Percentiles rank a stretch among this genome's conserved stretches.
Evolutionary conservation across 2,888 invertebrate genomes (phyloP).

Genomic region (Mamestra brassicae): DNA sequence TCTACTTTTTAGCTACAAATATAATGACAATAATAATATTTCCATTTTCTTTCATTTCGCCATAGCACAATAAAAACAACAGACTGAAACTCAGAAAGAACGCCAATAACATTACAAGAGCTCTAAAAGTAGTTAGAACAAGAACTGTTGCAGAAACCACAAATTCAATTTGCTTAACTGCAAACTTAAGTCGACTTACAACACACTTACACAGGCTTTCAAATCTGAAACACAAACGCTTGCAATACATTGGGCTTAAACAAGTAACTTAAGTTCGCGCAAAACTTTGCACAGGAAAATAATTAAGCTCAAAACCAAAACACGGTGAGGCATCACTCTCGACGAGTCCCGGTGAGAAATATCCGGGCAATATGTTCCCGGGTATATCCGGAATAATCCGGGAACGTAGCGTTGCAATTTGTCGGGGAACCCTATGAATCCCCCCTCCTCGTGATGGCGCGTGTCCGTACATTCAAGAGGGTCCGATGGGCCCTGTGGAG

Average conservation of each 20-base stretch:
- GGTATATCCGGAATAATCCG: conserved; percentile 76
- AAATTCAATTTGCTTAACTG: conserved; percentile 44
- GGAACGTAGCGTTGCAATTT: conserved; percentile 72
- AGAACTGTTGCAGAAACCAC: conserved; percentile 23
- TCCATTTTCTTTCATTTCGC: not conserved
- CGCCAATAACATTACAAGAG: conserved; percentile 2
- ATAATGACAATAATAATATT: no score
- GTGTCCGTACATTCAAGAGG: conserved; percentile 69
- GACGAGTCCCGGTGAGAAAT: conserved; percentile 69
- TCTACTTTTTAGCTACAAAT: not conserved
- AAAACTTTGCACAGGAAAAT: conserved; percentile 52
- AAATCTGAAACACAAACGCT: conserved; percentile 50
- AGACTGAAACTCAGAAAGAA: not conserved
- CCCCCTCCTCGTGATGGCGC: conserved; percentile 53
- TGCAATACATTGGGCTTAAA: conserved; percentile 48
- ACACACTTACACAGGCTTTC: conserved; percentile 32
- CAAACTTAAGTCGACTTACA: conserved; percentile 38
- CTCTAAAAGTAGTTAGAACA: conserved; percentile 8
- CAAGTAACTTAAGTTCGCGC: conserved; percentile 33
- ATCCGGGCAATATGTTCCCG: conserved; percentile 74
- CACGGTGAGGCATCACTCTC: conserved; percentile 66
- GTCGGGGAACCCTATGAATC: conserved; percentile 62
- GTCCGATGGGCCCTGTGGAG: conserved; percentile 46
- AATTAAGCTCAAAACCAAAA: conserved; percentile 65
- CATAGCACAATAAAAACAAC: not conserved